Conservation (phyloP, 2,113 vertebrate species). For the Urocynchramus pylzowi region DNA sequence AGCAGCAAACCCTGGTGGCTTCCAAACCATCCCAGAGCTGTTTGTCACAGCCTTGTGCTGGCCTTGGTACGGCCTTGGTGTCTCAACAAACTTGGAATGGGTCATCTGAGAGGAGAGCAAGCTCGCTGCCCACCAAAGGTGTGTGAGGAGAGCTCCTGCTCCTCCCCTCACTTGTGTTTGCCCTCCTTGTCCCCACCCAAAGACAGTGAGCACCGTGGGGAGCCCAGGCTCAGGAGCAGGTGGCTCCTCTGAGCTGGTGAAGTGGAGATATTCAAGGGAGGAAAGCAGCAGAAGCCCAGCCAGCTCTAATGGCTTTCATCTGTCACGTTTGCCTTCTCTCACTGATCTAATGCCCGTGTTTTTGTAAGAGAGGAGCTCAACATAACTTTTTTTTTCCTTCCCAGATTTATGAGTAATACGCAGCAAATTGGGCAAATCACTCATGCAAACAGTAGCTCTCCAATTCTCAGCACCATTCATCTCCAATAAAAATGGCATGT, state of each 20-base stretch:
- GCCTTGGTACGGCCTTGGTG: conserved; percentile 2
- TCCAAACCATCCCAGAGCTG: not conserved
- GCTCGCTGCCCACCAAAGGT: not conserved
- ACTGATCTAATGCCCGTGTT: conserved; percentile 16
- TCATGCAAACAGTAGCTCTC: conserved; percentile 70
- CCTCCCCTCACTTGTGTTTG: not conserved
- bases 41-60: not conserved
- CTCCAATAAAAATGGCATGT: conserved; percentile 4
- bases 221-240: conserved; percentile 55
- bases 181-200: not conserved
- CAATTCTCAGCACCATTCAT: conserved; percentile 53
- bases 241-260: not conserved
- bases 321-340: conserved; percentile 8
- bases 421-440: conserved; percentile 59
- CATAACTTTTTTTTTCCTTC: conserved; percentile 18
- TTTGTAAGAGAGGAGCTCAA: conserved; percentile 45
- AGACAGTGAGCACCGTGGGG: not conserved
- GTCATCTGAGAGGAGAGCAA: not conserved
- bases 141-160: not conserved
- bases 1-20: not conserved
- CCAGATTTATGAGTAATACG: conserved; percentile 64
- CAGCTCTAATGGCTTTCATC: conserved; percentile 32
- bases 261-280: conserved; percentile 9
- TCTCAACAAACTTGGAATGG: conserved; percentile 14
- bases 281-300: not conserved